Conservation (phyloP, 2,797 vertebrate species). For the Lutra lutra region DNA sequence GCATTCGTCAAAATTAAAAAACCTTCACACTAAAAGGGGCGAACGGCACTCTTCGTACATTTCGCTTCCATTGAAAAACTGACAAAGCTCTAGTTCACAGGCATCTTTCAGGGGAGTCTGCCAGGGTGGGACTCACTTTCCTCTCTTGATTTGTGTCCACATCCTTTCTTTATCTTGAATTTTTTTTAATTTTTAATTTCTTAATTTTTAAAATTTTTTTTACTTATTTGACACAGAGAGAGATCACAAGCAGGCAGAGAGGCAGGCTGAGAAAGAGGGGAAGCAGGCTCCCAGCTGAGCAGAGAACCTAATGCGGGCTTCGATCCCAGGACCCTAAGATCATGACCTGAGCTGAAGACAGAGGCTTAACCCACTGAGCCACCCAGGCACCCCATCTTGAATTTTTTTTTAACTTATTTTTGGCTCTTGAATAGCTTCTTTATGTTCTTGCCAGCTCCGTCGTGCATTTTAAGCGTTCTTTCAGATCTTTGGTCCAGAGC, state of each 20-base stretch:
- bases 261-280: too few species aligned
- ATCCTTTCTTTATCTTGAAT: not conserved
- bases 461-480: not conserved
- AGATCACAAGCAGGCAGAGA: too few species aligned
- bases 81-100: not conserved
- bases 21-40: not conserved
- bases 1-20: not conserved
- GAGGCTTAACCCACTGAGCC: too few species aligned
- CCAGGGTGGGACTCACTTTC: not conserved
- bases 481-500: not conserved
- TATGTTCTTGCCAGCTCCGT: not conserved
- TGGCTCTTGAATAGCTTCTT: too few species aligned
- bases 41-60: fast-evolving
- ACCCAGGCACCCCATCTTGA: not conserved
- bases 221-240: too few species aligned
- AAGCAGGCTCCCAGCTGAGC: too few species aligned
- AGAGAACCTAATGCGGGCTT: too few species aligned
- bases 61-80: not conserved
- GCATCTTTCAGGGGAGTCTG: not conserved
- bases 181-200: too few species aligned
- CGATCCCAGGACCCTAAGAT: too few species aligned
- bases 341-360: too few species aligned
- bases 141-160: not conserved
- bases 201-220: too few species aligned
- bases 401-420: not conserved